Evolutionary conservation across 2,113 vertebrate genomes (phyloP), one percentile per base, ranked within the genome.

Genomic region (Cynoglossus semilaevis): DNA sequence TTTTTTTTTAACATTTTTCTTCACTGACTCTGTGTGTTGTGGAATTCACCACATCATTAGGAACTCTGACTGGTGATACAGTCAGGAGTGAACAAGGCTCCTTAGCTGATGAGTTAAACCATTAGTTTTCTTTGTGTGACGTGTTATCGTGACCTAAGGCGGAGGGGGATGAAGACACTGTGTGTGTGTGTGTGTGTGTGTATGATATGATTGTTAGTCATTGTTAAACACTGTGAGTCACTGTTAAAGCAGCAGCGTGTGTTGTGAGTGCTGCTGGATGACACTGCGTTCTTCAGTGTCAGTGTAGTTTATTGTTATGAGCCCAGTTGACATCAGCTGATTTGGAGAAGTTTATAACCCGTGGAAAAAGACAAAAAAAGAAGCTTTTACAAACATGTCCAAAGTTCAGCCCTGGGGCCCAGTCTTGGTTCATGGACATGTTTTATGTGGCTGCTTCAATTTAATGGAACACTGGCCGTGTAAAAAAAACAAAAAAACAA

Each of bases 161-260:
- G 45, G 22, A 42, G n/a, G 29, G 34, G 41, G 50, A 72, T 69
- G 40, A 72, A 85, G 87, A 85, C 64, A n/a, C n/a, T n/a, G n/a
- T 29, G 22, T 29, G 22, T 29, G 22, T 29, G 22, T 29, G 22
- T 29, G 22, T 29, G 22, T 76, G 60, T 59, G n/a, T 53, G 52
- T 50, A 29, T 12, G 44, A 53, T 57, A 52, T 52, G 48, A 63
- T 59, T 8, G 10, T 86, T 77, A 88, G 43, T 88, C 82, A 88
- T 1, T 12, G 46, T 57, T 56, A 1, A 76, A 40, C 54, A 69
- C 64, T 55, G 67, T 79, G 75, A 80, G 61, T 29, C 22, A 29
- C 6, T 29, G 22, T 29, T 84, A 70, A 73, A 50, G 42, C 67
- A 55, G 35, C 44, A 41, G 41, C 51, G 38, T n/a, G n/a, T n/a